phyloP scores from a whole-genome alignment of 2,113 vertebrate species.

The Campylomormyrus tamandua region DNA sequence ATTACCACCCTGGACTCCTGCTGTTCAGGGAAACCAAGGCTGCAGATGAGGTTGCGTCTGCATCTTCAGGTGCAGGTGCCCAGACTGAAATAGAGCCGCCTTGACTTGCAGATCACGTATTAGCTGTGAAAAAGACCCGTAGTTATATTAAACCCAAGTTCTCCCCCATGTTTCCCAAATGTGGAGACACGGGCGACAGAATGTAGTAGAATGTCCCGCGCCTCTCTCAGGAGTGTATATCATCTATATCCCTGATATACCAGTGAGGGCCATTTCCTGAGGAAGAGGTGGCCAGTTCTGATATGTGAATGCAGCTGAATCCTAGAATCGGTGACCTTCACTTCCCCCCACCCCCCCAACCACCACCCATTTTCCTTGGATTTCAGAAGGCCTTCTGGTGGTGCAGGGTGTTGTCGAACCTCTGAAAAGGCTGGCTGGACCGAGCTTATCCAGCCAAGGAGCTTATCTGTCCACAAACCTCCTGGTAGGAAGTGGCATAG shows the following conservation, averaged over 20 bases:
- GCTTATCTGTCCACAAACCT: constrained; percentile 7
- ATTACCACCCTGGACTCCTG: not conserved
- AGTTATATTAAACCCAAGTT: not conserved
- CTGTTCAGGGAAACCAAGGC: not conserved
- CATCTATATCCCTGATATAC: not conserved
- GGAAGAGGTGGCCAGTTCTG: not conserved
- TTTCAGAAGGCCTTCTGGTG: not conserved
- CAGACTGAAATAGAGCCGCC: not conserved
- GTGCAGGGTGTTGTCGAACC: not conserved
- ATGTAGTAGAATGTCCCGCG: not conserved
- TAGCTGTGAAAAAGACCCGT: not conserved
- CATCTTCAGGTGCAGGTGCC: not conserved
- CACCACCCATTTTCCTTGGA: not conserved
- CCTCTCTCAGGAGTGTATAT: not conserved
- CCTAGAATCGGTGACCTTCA: not conserved
- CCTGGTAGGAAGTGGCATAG: not conserved
- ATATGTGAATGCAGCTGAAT: not conserved
- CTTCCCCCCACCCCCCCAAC: not conserved
- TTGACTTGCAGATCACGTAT: constrained; percentile 1
- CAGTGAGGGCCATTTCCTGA: not conserved
- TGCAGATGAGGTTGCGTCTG: not conserved
- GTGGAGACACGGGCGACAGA: not conserved
- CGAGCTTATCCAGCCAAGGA: not conserved
- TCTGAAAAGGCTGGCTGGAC: not conserved
- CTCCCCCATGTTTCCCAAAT: not conserved